These are phyloP conservation scores for Hormaphis cornu DNA, from an alignment of 1,140 invertebrate genomes.

Conservation along the genomic window DNA sequence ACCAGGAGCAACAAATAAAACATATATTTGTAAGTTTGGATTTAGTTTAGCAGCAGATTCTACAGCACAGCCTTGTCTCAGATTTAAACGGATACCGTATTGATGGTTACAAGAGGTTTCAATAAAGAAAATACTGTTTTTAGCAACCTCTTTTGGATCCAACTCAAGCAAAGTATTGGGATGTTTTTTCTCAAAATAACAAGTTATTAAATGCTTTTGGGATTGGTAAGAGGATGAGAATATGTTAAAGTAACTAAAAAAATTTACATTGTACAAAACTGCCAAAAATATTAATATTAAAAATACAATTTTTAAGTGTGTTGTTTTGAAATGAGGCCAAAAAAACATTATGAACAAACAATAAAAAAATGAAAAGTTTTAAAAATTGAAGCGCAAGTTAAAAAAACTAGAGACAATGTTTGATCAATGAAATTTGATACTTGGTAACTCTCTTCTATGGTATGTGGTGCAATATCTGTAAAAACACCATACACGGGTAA, in stretches of 20 bases:
- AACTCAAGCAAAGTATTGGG: not conserved
- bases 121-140: conserved; percentile 37
- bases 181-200: not conserved
- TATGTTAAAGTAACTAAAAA: not conserved
- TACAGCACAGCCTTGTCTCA: conserved; percentile 42
- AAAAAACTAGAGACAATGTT: too few species aligned
- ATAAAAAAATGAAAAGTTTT: too few species aligned
- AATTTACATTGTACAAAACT: not conserved
- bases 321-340: not conserved
- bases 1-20: conserved; percentile 37
- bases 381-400: too few species aligned
- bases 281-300: not conserved
- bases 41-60: conserved; percentile 41
- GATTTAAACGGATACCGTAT: conserved; percentile 20
- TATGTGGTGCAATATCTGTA: too few species aligned
- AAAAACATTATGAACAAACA: not conserved
- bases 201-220: conserved; percentile 9
- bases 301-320: not conserved
- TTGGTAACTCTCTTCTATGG: too few species aligned
- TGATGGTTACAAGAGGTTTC: conserved; percentile 38
- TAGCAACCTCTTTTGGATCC: not conserved
- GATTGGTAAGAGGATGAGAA: not conserved
- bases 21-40: conserved; percentile 35
- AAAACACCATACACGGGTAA: too few species aligned
- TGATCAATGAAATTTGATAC: too few species aligned